Evolutionary conservation across 1,140 invertebrate genomes (phyloP).

Genomic region (Bombus soroeensis): DNA sequence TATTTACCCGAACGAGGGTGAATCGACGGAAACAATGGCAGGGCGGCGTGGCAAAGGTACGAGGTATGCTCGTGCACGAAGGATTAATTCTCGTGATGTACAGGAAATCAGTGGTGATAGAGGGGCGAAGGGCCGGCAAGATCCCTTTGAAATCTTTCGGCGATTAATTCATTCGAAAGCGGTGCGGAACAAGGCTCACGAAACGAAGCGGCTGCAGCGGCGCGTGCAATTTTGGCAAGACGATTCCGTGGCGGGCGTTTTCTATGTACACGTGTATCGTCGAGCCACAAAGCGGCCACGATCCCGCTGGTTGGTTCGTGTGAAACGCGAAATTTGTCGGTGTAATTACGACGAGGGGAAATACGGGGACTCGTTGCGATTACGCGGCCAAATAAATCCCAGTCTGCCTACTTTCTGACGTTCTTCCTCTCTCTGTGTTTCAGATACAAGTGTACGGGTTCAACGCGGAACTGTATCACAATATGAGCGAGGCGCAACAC

Average conservation of each 20-base stretch:
- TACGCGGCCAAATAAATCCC: slow-evolving; percentile 49
- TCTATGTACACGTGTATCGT: neutral
- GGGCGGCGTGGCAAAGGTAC: neutral
- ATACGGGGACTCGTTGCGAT: slow-evolving; percentile 40
- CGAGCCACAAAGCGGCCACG: slow-evolving; percentile 22
- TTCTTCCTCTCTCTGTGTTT: slow-evolving; percentile 70
- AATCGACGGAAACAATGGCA: slow-evolving; percentile 2
- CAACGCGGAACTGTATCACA: slow-evolving; percentile 98
- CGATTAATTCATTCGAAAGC: slow-evolving; percentile 38
- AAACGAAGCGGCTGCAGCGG: neutral
- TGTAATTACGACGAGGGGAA: slow-evolving; percentile 44
- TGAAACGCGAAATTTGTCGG: slow-evolving; percentile 55
- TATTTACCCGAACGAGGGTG: neutral
- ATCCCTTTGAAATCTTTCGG: slow-evolving; percentile 37
- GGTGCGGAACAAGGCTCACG: neutral
- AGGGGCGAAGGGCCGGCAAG: neutral
- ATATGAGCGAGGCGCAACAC: slow-evolving; percentile 97
- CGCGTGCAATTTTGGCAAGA: slow-evolving; percentile 27
- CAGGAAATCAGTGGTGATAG: neutral
- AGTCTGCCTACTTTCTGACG: neutral
- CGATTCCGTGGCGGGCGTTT: slow-evolving; percentile 1
- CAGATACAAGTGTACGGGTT: slow-evolving; percentile 98
- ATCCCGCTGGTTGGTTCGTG: slow-evolving; percentile 8
- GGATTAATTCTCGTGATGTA: slow-evolving; percentile 23
- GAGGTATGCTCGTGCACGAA: neutral